These are phyloP conservation scores for Trichonephila clavata DNA, from an alignment of 1,140 invertebrate species.

Conservation along the genomic window DNA sequence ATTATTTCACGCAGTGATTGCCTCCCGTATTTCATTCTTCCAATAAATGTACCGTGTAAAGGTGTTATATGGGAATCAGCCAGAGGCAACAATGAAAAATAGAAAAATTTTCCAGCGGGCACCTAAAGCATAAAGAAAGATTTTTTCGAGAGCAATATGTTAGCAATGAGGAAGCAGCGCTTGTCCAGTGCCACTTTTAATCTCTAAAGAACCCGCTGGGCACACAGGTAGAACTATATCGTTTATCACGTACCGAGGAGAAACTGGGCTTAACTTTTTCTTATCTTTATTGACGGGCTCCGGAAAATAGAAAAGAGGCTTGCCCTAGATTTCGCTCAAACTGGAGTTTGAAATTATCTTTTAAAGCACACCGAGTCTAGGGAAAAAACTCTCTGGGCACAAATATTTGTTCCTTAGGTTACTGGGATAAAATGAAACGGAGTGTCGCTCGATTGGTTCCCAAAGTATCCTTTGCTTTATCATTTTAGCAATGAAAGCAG, in stretches of 20 bases:
- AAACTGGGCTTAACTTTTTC: constrained; percentile 32
- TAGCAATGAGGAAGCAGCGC: not conserved
- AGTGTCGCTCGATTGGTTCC: not conserved
- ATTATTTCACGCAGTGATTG: constrained; percentile 61
- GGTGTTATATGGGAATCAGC: constrained; percentile 28
- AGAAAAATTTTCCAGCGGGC: constrained; percentile 1
- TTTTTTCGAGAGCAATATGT: constrained; percentile 51
- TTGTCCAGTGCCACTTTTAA: constrained; percentile 55
- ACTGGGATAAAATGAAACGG: not conserved
- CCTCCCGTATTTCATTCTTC: constrained; percentile 41
- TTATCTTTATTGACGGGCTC: constrained; percentile 29
- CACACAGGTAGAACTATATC: constrained; percentile 27
- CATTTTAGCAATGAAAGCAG: not conserved
- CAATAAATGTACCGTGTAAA: constrained; percentile 25
- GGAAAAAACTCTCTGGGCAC: not conserved
- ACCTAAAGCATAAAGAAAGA: constrained; percentile 4
- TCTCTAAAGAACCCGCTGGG: constrained; percentile 5
- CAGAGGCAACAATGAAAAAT: constrained; percentile 30
- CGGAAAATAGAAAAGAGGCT: constrained; percentile 7
- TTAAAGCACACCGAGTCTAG: not conserved
- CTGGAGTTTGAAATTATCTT: constrained; percentile 9
- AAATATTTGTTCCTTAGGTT: constrained; percentile 8
- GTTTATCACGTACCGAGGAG: constrained; percentile 4
- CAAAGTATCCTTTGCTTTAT: not conserved
- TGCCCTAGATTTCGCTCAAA: constrained; percentile 3